Base-by-base conservation (phyloP, 2,888 invertebrate genomes). In the Druceiella hillmani region DNA sequence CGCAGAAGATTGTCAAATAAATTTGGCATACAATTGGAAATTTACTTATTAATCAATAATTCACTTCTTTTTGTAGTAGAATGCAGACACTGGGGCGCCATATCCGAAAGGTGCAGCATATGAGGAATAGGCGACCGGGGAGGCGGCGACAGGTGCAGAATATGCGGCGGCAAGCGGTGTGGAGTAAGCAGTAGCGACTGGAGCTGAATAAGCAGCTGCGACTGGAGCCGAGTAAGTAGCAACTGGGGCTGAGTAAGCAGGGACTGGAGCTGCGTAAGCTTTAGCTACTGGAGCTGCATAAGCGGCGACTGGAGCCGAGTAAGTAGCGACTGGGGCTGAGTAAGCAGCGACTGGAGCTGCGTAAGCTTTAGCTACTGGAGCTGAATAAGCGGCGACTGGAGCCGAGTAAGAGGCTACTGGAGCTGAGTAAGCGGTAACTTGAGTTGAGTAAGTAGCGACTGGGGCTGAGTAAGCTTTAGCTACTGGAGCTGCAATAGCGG, bases 191-290 rank as follows among this genome's bases (percentile, higher is more conserved):
- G 49, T 44, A 17, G 45, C 45, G 2, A 61, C 38, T 5, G 61
- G 68, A 40, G 71, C 68, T 37, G 69, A 66, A 43, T 74, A 66
- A 37, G 66, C 70, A 41, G 71, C 59, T 47, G 44, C 59, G 4
- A 63, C 52, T 33, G 68, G 61, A 0, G 65, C 59, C 17, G 66
- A 61, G 40, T 68, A 59, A 2, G 70, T 62, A 7, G 62, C 56
- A 3, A 52, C 41, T 3, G 57, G 49, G 3, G 58, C 54, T 4
- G 53, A 48, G 33, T 54, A 54, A 17, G 58, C 52, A 1, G 57
- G 52, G 5, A 63, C 53, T 0, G 52, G 51, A 1, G 59, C 54
- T 6, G 54, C 36, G 36, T 51, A 51, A 0, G 50, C 50, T 6
- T 48, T 44, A 17, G 45, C 45, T 2, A 61, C 38, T 5, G 61